Evolutionary conservation across 2,797 vertebrate genomes (phyloP).

Genomic region (Epinephelus awoara): DNA sequence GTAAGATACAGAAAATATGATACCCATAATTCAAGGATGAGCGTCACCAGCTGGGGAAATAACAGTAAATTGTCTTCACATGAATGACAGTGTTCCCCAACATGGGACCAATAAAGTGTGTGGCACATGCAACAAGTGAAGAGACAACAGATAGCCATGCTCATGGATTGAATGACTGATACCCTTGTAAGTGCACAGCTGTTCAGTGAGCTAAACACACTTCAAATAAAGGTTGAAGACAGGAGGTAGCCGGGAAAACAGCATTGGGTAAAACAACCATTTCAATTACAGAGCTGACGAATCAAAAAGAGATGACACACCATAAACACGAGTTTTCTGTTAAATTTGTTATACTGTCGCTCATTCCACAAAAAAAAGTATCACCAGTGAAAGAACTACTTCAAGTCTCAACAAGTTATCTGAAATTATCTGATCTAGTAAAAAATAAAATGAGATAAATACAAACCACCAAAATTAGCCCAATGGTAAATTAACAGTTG

Average conservation of each 20-base stretch:
- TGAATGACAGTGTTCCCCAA: neutral
- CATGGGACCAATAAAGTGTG: neutral
- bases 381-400: neutral
- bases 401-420: neutral
- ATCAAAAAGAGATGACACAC: no score
- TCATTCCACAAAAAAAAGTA: neutral
- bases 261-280: no score
- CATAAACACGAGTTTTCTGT: no score
- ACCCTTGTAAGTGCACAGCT: neutral
- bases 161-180: neutral
- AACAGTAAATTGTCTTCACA: neutral
- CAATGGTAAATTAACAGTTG: no score
- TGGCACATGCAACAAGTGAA: neutral
- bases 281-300: no score
- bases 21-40: neutral
- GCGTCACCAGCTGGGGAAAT: neutral
- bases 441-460: neutral
- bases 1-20: neutral
- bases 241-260: no score
- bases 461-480: no score
- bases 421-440: neutral
- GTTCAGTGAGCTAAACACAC: neutral
- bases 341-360: neutral
- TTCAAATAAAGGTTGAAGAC: no score
- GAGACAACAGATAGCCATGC: neutral